Evolutionary conservation across 2,113 vertebrate genomes (phyloP), one percentile per base, ranked within the genome.

Genomic region (Sylvia atricapilla): DNA sequence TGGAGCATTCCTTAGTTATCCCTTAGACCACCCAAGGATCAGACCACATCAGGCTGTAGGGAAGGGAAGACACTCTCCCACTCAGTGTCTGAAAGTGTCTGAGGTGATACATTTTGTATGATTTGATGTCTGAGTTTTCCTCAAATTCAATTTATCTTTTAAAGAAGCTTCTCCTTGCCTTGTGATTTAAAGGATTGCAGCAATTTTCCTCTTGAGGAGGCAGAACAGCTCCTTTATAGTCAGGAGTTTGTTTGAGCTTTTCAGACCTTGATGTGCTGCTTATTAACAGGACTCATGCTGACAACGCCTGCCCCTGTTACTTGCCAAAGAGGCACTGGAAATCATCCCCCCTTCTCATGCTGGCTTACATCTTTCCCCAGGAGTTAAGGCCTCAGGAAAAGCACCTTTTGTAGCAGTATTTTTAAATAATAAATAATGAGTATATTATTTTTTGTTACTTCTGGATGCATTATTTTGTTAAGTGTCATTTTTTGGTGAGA

Each of bases 351-450:
- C 33, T 89, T 49, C 69, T 55, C 24, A 17, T 0, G 0, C 15
- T 58, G 8, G 52, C 56, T 77, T 49, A 16, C 23, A 62, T 78
- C 46, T 78, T 91, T 87, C 70, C 59, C 74, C 80, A 39, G 37
- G 43, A 87, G 16, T 33, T 87, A 64, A 94, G 46, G 23, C 53
- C 28, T 14, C 12, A 59, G 77, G 77, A 89, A 77, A 49, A 72
- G 50, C 52, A 52, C 43, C 52, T 60, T 82, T 13, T 81, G 44
- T 81, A 64, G 41, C 58, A 82, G 3, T 82, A 73, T 56, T 73
- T 81, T 81, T 82, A 91, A 89, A 87, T n/a, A 73, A 46, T n/a
- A 39, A 68, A 84, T 92, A 92, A 91, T 44, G n/a, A 87, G 18
- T 28, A 68, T 75, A 87, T 68, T 72, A 46, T 84, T 87, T 91